Conservation (phyloP, 92 coral and sea anemone species). For the Actinernus sp. region DNA sequence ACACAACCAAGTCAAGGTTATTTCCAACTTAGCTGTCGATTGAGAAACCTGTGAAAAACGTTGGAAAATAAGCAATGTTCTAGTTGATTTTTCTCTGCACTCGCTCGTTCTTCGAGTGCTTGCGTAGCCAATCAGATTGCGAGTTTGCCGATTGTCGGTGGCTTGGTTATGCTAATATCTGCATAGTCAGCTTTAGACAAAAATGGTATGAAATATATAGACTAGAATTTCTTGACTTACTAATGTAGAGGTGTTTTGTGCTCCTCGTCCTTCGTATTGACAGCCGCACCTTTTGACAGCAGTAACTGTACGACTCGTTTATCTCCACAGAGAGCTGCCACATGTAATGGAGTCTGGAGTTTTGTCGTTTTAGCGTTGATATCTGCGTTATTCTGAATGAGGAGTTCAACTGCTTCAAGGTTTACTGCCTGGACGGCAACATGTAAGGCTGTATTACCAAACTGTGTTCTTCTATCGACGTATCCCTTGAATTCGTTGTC, state of each 20-base stretch:
- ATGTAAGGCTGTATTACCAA: constrained; percentile 17
- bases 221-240: too few species aligned
- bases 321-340: constrained; percentile 83
- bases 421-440: constrained; percentile 32
- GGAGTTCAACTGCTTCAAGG: constrained; percentile 46
- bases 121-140: too few species aligned
- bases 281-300: constrained; percentile 54
- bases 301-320: constrained; percentile 55
- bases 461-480: neutral
- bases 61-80: too few species aligned
- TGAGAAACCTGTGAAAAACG: too few species aligned
- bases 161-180: too few species aligned
- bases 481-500: constrained; percentile 3
- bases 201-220: too few species aligned
- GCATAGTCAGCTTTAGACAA: too few species aligned
- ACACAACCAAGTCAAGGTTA: too few species aligned
- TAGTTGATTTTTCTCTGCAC: too few species aligned
- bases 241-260: constrained; percentile 75
- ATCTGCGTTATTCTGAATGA: constrained; percentile 60
- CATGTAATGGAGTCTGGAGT: constrained; percentile 71
- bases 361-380: constrained; percentile 56
- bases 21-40: too few species aligned
- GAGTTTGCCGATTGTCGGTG: too few species aligned
- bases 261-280: constrained; percentile 57
- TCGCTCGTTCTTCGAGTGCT: too few species aligned